Evolutionary conservation across 1,140 invertebrate species (phyloP).

Genomic region (Halesus radiatus): DNA sequence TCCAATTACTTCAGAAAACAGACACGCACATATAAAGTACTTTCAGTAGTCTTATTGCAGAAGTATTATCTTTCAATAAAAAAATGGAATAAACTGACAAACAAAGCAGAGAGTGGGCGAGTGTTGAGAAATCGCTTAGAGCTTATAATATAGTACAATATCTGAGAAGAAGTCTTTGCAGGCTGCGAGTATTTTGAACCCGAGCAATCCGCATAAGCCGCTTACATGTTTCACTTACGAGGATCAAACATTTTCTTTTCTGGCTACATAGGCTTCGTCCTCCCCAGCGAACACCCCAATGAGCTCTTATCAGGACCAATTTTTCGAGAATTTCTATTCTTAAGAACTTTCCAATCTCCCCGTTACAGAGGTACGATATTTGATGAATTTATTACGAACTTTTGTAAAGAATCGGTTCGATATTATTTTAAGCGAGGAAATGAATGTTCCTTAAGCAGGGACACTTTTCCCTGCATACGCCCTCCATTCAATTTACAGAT

Average conservation of each 20-base stretch:
- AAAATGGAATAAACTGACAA: too few species aligned
- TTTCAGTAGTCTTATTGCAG: too few species aligned
- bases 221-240: slow-evolving; percentile 44
- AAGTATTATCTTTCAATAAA: too few species aligned
- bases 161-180: not conserved
- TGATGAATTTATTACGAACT: slow-evolving; percentile 25
- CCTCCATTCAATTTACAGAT: slow-evolving; percentile 11
- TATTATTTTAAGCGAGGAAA: slow-evolving; percentile 5
- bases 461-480: slow-evolving; percentile 1
- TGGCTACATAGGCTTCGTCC: slow-evolving; percentile 6
- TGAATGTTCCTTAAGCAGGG: slow-evolving; percentile 1
- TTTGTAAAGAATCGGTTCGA: slow-evolving; percentile 21
- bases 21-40: too few species aligned
- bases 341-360: slow-evolving; percentile 30
- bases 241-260: slow-evolving; percentile 40
- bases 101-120: too few species aligned
- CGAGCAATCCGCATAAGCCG: slow-evolving; percentile 10
- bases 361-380: slow-evolving; percentile 25
- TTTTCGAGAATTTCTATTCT: slow-evolving; percentile 12
- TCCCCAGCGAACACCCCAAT: not conserved
- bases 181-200: slow-evolving; percentile 17
- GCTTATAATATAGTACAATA: not conserved
- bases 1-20: too few species aligned
- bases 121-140: too few species aligned
- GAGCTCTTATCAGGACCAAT: slow-evolving; percentile 32